Percentiles rank a stretch among this genome's conserved stretches.
These are phyloP conservation scores for Parazoanthus darwini DNA, from an alignment of 92 coral and sea anemone genomes.

Conservation along the genomic window DNA sequence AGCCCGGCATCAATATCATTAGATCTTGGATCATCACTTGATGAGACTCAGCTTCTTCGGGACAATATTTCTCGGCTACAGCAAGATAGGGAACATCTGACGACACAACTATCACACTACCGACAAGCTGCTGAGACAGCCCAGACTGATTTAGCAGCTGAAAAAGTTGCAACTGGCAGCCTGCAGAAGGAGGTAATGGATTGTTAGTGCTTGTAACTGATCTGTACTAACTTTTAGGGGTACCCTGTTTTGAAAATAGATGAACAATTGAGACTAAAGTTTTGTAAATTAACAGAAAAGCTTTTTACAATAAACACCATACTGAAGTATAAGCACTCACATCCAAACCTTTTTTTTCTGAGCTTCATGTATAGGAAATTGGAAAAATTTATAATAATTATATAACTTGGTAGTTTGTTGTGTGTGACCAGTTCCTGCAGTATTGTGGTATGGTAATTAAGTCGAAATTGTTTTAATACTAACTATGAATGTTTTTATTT, in stretches of 20 bases:
- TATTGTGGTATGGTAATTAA: too few species aligned
- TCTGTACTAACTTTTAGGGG: too few species aligned
- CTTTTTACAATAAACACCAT: background rate
- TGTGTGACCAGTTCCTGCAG: background rate
- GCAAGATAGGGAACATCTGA: constrained; percentile 90
- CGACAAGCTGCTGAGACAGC: constrained; percentile 83
- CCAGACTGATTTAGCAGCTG: constrained; percentile 94
- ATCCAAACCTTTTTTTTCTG: too few species aligned
- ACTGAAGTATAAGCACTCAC: background rate
- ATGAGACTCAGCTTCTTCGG: constrained; percentile 83
- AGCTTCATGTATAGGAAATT: too few species aligned
- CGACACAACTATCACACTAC: constrained; percentile 89
- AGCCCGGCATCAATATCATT: constrained; percentile 81
- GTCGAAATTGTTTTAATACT: background rate
- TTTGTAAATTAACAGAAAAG: too few species aligned
- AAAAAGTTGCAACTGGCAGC: constrained; percentile 80
- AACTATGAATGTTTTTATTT: background rate
- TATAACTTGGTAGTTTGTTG: background rate
- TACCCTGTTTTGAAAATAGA: background rate
- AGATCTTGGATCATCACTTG: constrained; percentile 82
- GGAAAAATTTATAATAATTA: too few species aligned
- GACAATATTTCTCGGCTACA: constrained; percentile 90
- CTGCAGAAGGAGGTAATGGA: constrained; percentile 81
- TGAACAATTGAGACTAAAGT: background rate
- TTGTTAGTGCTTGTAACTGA: background rate